Evolutionary conservation across 37 sponge, comb jelly and placozoan species (phyloP).

Genomic region (Oscarella lobularis): DNA sequence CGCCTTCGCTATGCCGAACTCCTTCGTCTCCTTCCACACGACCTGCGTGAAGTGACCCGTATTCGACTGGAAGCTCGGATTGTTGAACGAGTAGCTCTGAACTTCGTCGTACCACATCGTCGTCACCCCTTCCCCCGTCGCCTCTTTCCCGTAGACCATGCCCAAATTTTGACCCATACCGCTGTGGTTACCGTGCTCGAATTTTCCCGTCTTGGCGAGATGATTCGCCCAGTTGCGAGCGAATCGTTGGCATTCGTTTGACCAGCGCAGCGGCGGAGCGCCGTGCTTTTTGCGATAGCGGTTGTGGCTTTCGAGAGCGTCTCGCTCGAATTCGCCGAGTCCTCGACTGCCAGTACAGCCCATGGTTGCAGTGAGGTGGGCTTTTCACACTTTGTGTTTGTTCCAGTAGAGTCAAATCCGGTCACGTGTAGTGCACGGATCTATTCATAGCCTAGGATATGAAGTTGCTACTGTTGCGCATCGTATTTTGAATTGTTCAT

Average conservation of each 20-base stretch:
- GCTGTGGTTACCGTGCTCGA: conserved; percentile 43
- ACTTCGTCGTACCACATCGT: conserved; percentile 79
- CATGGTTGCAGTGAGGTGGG: background rate
- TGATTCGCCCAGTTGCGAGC: conserved; percentile 76
- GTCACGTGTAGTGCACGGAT: background rate
- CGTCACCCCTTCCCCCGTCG: conserved; percentile 26
- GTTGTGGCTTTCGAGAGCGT: conserved; percentile 57
- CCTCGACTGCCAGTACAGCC: conserved; percentile 1
- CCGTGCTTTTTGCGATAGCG: conserved; percentile 48
- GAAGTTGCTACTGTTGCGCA: too few species aligned
- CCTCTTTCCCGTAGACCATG: conserved; percentile 29
- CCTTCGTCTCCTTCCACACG: conserved; percentile 69
- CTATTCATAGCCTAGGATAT: too few species aligned
- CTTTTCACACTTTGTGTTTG: too few species aligned
- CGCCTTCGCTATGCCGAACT: conserved; percentile 42
- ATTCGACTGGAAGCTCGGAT: conserved; percentile 38
- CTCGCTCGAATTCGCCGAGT: conserved; percentile 25
- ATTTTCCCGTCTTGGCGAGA: conserved; percentile 27
- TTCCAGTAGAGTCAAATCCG: background rate
- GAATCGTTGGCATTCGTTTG: conserved; percentile 22
- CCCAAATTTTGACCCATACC: conserved; percentile 82
- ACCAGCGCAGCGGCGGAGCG: conserved; percentile 48
- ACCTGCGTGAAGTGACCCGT: conserved; percentile 95
- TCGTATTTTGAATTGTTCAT: too few species aligned
- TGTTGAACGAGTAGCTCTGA: conserved; percentile 52